Evolutionary conservation across 2,113 vertebrate genomes (phyloP), one percentile per base, ranked within the genome.

Genomic region (Rhea americana): DNA sequence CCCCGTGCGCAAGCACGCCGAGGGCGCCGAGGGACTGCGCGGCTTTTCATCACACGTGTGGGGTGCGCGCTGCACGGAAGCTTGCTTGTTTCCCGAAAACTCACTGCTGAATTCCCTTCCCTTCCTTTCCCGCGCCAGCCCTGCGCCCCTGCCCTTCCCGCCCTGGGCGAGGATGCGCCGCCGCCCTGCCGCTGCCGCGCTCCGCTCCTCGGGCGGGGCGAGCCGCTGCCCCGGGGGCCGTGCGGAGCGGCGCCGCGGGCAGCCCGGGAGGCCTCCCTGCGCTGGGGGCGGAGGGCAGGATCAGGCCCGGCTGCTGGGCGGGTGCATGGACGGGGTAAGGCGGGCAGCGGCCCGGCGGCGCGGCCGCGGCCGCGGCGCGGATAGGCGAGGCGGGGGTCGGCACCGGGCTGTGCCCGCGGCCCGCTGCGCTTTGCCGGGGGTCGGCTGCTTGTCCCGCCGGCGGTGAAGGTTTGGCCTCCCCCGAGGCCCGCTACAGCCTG

Each of bases 321-420:
- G 43, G 30, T 6, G 81, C 39, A 59, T 56, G 28, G 47, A 70
- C 13, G 26, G 51, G 24, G 37, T 35, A 22, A 61, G 12, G 13
- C 50, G 58, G 17, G n/a, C 39, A 11, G 37, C 13, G n/a, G 11
- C 53, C 13, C 47, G 45, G 1, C 79, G 56, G 61, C 7, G 55
- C 7, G 5, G 12, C 80, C 80, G 75, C 22, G 13, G 58, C 2
- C 2, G 51, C 25, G 12, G 51, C 28, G 5, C 45, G 25, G 56
- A 2, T 6, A 37, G 56, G 16, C 4, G 15, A 7, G 17, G 12
- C 3, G 53, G 26, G 8, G 5, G 5, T 68, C 3, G 8, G 65
- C 45, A 22, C 28, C 58, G 68, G 4, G 2, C 56, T 55, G 3
- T 50, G 35, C 15, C 70, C 5, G 3, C 8, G 70, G 50, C 16